phyloP scores from a whole-genome alignment of 2,113 vertebrate species.

The Orthonyx spaldingii region DNA sequence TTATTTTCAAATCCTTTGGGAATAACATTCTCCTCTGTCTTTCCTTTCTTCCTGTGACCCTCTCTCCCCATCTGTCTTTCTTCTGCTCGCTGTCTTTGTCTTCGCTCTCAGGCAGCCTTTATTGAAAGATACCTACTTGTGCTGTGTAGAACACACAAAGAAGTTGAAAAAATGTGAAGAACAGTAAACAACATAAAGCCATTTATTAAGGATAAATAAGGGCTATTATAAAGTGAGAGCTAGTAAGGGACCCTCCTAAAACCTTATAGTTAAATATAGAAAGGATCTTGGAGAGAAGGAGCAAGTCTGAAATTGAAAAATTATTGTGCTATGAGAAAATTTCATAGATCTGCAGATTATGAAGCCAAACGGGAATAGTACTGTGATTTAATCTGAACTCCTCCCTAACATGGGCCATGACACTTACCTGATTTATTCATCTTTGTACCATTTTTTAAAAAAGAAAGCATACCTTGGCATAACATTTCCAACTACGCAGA shows the following conservation, averaged over 20 bases:
- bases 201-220: constrained; percentile 40
- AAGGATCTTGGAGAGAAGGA: neutral
- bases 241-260: neutral
- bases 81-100: neutral
- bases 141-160: neutral
- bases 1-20: neutral
- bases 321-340: neutral
- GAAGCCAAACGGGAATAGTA: neutral
- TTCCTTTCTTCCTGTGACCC: neutral
- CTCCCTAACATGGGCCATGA: neutral
- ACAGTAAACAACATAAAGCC: constrained; percentile 34
- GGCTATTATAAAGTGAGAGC: neutral
- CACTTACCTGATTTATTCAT: neutral
- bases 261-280: neutral
- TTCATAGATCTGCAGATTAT: neutral
- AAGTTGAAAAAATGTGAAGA: constrained; percentile 26
- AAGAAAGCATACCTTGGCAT: neutral
- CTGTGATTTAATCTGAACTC: neutral
- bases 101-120: neutral
- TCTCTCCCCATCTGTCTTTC: neutral
- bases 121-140: constrained; percentile 25
- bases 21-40: neutral
- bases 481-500: neutral
- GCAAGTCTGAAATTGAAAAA: neutral
- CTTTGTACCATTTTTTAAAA: neutral